Evolutionary conservation across 2,888 invertebrate genomes (phyloP), one percentile per base, ranked within the genome.

Genomic region (Callinectes sapidus): DNA sequence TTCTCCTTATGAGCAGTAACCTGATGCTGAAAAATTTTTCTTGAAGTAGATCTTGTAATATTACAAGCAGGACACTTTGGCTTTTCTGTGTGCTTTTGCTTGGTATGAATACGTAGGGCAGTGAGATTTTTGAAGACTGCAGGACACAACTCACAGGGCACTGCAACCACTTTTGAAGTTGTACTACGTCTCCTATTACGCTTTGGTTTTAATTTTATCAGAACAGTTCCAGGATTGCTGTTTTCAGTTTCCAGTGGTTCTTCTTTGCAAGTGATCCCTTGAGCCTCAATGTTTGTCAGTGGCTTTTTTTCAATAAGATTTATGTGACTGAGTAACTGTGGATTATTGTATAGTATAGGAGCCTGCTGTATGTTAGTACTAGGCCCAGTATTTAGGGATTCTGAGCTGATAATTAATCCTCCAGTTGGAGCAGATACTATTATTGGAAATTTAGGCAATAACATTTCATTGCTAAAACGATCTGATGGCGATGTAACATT

Each of bases 21-120:
- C 71, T 92, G 92, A 88, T 92, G 92, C 28, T 87, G 87, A 10
- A 88, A 90, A 23, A 92, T 39, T 35, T 90, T 92, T 16, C 85
- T 92, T 23, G 28, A 55, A 39, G 35, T 88, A 23, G 81, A 71
- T 23, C 66, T 88, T 32, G 48, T 92, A 8, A 77, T 48, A 42
- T 81, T 87, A 10, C 92, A 92, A 54, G n/a, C 55, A 61, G 92
- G 92, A 88, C 92, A 92, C 42, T 54, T 48, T n/a, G 77, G 88
- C 35, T 16, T 87, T 14, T 42, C 77, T 48, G 55, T 71, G 88
- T 92, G 92, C 14, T 88, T 92, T 32, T 81, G 77, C 42, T 88
- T 92, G n/a, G 77, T 39, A 39, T 92, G 92, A 18, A 48, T 81
- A 13, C 71, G 55, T 14, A 91, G 39, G 13, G 81, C 88, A 42